Evolutionary conservation across 2,797 vertebrate species (phyloP).

Genomic region (Myotis myotis): DNA sequence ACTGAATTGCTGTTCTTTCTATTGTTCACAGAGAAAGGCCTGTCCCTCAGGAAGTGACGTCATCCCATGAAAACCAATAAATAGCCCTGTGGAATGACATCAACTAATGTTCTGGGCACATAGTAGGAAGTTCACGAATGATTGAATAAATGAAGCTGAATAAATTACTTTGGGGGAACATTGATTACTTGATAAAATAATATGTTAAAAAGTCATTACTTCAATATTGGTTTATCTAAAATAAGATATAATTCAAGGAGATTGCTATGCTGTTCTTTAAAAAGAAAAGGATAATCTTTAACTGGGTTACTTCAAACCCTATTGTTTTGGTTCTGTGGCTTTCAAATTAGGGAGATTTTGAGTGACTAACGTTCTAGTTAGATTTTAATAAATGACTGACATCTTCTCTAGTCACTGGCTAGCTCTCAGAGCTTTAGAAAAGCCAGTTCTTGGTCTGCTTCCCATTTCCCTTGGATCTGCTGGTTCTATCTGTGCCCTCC

Average conservation of each 20-base stretch:
- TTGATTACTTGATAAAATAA: slow-evolving; percentile 8
- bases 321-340: neutral
- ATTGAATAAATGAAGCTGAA: neutral
- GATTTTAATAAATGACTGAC: neutral
- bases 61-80: neutral
- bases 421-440: slow-evolving; percentile 4
- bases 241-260: neutral
- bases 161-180: neutral
- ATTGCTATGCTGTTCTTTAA: neutral
- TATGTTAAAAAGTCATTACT: neutral
- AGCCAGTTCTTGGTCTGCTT: neutral
- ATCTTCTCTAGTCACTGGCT: neutral
- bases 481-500: neutral
- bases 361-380: neutral
- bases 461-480: neutral
- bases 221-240: slow-evolving; percentile 2
- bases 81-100: neutral
- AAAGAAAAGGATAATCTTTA: neutral
- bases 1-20: neutral
- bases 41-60: neutral
- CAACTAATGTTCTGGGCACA: neutral
- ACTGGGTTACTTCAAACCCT: neutral
- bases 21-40: neutral
- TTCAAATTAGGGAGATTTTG: slow-evolving; percentile 21
- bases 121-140: neutral